A percentile compares a stretch with the other conserved stretches of the same genome.
Conservation (phyloP, 2,113 vertebrate species). For the Tyto alba region DNA sequence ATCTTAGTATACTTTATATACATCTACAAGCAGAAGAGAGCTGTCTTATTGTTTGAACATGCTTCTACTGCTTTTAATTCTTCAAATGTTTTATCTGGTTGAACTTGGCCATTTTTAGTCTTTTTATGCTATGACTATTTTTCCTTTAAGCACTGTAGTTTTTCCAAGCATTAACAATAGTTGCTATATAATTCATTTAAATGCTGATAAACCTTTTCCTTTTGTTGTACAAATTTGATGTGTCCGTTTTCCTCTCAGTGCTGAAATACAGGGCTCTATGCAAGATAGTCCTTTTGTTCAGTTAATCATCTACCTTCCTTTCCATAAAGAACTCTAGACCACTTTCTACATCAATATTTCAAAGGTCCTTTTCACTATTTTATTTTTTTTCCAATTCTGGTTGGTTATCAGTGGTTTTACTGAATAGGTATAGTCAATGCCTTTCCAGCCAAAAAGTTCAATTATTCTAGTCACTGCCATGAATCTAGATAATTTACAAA, state of each 20-base stretch:
- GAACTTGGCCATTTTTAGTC: background rate
- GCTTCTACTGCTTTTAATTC: background rate
- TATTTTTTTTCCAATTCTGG: background rate
- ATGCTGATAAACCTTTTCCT: constrained; percentile 22
- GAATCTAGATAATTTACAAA: constrained; percentile 28
- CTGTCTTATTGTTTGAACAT: background rate
- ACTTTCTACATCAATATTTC: constrained; percentile 31
- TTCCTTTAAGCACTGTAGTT: background rate
- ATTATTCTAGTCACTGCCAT: background rate
- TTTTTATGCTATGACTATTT: background rate
- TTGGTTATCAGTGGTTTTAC: constrained; percentile 11
- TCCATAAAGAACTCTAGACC: background rate
- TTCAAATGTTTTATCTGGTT: background rate
- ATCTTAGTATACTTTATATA: background rate
- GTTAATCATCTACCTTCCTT: constrained; percentile 21
- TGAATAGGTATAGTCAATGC: constrained; percentile 12
- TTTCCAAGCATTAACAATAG: background rate
- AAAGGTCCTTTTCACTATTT: constrained; percentile 1
- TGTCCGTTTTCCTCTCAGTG: background rate
- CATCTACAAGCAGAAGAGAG: background rate
- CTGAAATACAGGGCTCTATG: background rate
- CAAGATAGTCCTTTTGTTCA: constrained; percentile 43
- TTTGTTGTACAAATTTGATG: constrained; percentile 18
- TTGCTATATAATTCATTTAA: constrained; percentile 19
- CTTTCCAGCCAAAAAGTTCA: constrained; percentile 26